Conservation (phyloP, 2,888 invertebrate species). For the Brenthis ino region DNA sequence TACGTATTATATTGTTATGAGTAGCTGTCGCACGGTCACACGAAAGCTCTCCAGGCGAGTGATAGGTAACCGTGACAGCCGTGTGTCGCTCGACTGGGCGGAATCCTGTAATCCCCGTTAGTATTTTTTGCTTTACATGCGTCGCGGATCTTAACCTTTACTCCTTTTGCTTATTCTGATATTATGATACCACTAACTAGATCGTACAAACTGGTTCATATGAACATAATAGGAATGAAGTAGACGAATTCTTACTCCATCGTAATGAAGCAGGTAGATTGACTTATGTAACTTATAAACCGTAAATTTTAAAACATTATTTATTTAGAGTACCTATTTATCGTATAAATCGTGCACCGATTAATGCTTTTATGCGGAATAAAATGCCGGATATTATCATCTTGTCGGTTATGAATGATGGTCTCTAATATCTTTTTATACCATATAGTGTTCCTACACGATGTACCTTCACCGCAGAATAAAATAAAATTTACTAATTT, state of each 20-base stretch:
- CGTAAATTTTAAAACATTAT: background rate
- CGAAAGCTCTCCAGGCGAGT: slow-evolving; percentile 28
- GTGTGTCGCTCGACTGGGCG: slow-evolving; percentile 47
- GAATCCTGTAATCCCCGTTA: slow-evolving; percentile 71
- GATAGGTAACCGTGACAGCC: slow-evolving; percentile 18
- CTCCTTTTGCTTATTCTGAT: slow-evolving; percentile 53
- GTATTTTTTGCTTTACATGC: slow-evolving; percentile 63
- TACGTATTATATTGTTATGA: too few species aligned
- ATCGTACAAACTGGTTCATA: slow-evolving; percentile 50
- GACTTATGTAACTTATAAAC: background rate
- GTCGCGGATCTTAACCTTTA: slow-evolving; percentile 63
- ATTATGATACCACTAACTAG: slow-evolving; percentile 41
- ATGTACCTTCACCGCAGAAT: background rate
- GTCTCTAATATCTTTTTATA: background rate
- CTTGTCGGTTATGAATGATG: background rate
- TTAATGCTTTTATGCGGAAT: background rate
- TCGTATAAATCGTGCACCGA: background rate
- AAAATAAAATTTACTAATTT: background rate
- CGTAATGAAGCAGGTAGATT: slow-evolving; percentile 11
- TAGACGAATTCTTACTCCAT: slow-evolving; percentile 24
- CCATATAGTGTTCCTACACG: background rate
- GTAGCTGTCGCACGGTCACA: too few species aligned
- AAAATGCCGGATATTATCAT: background rate
- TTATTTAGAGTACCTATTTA: background rate
- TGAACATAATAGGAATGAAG: slow-evolving; percentile 24